phyloP scores from a whole-genome alignment of 1,140 invertebrate genomes.

The Drosophila takahashii region DNA sequence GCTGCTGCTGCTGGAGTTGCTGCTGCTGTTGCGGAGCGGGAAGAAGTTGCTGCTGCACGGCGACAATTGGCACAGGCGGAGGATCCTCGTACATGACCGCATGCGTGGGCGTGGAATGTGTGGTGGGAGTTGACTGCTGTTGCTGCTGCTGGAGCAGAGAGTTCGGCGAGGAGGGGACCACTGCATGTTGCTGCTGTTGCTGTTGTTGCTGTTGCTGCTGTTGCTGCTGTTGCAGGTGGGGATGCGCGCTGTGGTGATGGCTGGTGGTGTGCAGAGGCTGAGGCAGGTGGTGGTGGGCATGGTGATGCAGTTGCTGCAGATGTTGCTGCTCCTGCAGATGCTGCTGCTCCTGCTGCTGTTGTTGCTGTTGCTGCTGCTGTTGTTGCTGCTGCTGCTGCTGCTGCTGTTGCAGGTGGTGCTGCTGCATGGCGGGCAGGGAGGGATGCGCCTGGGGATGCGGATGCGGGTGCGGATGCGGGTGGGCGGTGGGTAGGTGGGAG shows the following conservation, averaged over 20 bases:
- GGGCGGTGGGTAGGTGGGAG: conserved; percentile 61
- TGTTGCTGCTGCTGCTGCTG: conserved; percentile 55
- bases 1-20: conserved; percentile 65
- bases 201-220: conserved; percentile 20
- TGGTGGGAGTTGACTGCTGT: conserved; percentile 71
- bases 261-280: conserved; percentile 60
- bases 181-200: conserved; percentile 70
- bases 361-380: conserved; percentile 58
- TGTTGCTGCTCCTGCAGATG: conserved; percentile 63
- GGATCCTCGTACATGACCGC: conserved; percentile 84
- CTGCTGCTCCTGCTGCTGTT: conserved; percentile 53
- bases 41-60: conserved; percentile 72
- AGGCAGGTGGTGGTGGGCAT: conserved; percentile 78
- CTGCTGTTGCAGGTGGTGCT: conserved; percentile 67
- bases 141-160: conserved; percentile 67
- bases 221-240: conserved; percentile 58
- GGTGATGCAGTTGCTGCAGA: conserved; percentile 72
- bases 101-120: conserved; percentile 84
- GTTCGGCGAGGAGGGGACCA: conserved; percentile 63
- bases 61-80: conserved; percentile 77
- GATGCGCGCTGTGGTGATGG: conserved; percentile 63
- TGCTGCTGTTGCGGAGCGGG: conserved; percentile 69
- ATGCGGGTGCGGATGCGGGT: conserved; percentile 56
- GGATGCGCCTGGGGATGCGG: conserved; percentile 57
- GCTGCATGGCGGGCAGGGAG: conserved; percentile 56